Evolutionary conservation across 1,140 invertebrate species (phyloP).

Genomic region (Cotesia chilonis): DNA sequence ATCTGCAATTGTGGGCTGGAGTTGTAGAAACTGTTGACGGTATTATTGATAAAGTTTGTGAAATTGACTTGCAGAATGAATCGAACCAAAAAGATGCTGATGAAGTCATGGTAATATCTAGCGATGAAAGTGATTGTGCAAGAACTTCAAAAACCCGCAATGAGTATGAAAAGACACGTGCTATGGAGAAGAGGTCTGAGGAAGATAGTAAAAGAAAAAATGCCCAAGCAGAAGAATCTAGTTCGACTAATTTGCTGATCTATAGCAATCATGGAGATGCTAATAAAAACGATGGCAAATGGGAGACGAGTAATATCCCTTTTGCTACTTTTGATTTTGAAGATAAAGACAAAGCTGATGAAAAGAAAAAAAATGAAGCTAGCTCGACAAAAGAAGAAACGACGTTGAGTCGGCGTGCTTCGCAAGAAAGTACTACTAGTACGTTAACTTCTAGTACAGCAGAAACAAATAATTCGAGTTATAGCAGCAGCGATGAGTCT

Average conservation of each 20-base stretch:
- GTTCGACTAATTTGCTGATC: constrained; percentile 42
- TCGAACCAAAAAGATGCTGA: constrained; percentile 44
- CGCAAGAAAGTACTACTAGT: constrained; percentile 61
- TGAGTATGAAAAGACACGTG: constrained; percentile 28
- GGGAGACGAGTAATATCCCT: constrained; percentile 49
- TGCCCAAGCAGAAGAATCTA: constrained; percentile 62
- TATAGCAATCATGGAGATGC: constrained; percentile 52
- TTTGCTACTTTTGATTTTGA: constrained; percentile 15
- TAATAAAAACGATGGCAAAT: constrained; percentile 51
- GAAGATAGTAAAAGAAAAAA: constrained; percentile 48
- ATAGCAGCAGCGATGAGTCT: constrained; percentile 59
- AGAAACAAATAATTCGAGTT: constrained; percentile 61
- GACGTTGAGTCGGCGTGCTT: constrained; percentile 55
- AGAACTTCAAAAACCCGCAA: constrained; percentile 34
- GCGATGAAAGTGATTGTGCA: constrained; percentile 56
- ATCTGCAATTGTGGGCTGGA: constrained; percentile 62
- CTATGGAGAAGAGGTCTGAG: constrained; percentile 5
- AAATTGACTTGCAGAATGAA: constrained; percentile 40
- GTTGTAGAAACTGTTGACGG: constrained; percentile 61
- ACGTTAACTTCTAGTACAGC: constrained; percentile 59
- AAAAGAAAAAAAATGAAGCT: constrained; percentile 46
- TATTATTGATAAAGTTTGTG: constrained; percentile 60
- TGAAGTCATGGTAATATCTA: constrained; percentile 55
- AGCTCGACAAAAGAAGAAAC: constrained; percentile 47
- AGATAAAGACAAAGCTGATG: constrained; percentile 43